Conservation (phyloP, 2,888 invertebrate genomes). For the Nomada hirtipes region DNA sequence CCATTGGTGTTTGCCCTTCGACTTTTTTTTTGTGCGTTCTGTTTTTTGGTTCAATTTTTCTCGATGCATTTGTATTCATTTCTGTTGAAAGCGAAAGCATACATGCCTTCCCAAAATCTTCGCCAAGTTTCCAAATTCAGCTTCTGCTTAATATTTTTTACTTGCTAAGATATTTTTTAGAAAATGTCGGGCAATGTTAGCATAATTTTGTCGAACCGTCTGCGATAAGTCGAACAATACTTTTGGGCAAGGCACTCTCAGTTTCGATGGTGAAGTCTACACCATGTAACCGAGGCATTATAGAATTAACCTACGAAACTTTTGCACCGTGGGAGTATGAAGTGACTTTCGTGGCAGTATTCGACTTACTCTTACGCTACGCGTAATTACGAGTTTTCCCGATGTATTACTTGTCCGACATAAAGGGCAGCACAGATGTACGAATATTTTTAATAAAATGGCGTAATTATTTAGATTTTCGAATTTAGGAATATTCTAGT, state of each 20-base stretch:
- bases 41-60: too few species aligned
- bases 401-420: background rate
- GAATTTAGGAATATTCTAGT: too few species aligned
- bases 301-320: background rate
- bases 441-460: conserved; percentile 1
- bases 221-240: background rate
- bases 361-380: background rate
- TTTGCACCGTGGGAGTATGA: conserved; percentile 8
- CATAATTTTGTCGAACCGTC: too few species aligned
- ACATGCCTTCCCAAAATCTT: too few species aligned
- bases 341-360: background rate
- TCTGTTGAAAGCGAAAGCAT: too few species aligned
- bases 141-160: too few species aligned
- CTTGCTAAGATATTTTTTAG: too few species aligned
- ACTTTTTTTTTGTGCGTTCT: too few species aligned
- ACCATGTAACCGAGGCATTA: background rate
- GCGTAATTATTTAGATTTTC: background rate
- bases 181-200: too few species aligned
- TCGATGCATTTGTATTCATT: too few species aligned
- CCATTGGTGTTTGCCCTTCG: too few species aligned
- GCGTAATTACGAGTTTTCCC: background rate
- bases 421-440: background rate
- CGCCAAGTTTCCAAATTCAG: too few species aligned
- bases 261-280: conserved; percentile 11
- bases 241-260: conserved; percentile 7